Conservation (phyloP, 2,888 invertebrate species). For the Gortyna flavago region DNA sequence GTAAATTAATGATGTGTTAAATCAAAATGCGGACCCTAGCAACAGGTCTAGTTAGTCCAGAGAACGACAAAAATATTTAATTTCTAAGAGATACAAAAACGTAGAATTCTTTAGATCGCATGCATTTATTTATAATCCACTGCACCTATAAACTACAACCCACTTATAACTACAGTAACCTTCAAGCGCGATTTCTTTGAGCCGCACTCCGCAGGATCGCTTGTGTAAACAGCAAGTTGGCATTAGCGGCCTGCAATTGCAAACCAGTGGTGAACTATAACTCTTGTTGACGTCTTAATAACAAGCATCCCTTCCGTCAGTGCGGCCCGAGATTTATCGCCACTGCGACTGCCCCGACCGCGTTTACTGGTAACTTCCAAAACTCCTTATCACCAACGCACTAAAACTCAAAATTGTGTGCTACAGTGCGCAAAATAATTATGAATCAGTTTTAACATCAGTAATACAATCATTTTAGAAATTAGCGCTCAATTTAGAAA, state of each 20-base stretch:
- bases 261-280: constrained; percentile 71
- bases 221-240: constrained; percentile 61
- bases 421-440: constrained; percentile 31
- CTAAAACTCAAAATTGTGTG: constrained; percentile 44
- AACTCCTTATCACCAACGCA: constrained; percentile 25
- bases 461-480: constrained; percentile 60
- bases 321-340: constrained; percentile 70
- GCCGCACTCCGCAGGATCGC: constrained; percentile 24
- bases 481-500: constrained; percentile 52
- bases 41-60: not conserved
- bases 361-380: constrained; percentile 43
- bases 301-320: constrained; percentile 72
- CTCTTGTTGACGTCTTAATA: constrained; percentile 78
- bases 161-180: constrained; percentile 52
- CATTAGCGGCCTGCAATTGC: constrained; percentile 64
- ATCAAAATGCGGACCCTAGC: not conserved
- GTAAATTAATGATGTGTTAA: not conserved
- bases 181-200: constrained; percentile 52
- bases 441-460: constrained; percentile 49
- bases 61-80: not conserved
- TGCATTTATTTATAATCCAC: constrained; percentile 25
- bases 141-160: constrained; percentile 34
- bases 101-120: not conserved
- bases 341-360: constrained; percentile 36
- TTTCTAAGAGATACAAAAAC: not conserved